Base-by-base conservation (phyloP, 2,888 invertebrate genomes). In the Melanargia galathea region DNA sequence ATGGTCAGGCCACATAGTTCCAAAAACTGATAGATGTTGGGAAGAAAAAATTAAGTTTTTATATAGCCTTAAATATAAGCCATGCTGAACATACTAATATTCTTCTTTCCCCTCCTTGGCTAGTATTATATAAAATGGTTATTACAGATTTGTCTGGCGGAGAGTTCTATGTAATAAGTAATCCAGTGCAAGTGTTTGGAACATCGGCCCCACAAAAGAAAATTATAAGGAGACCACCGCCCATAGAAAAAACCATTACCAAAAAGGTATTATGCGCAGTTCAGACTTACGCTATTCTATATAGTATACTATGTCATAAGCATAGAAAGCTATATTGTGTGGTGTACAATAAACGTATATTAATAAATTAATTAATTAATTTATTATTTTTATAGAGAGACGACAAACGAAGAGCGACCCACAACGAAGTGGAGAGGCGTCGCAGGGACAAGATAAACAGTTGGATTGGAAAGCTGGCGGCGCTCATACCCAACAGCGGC, bases 371-470 rank as follows among this genome's bases (percentile, higher is more conserved):
- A 11, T 33, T 33, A 10, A 33, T 8, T 6, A 2, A 30, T 5
- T 40, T 26, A 45, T 33, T 54, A 58, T 46, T 55, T 49, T 85
- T 82, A 64, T 78, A 95, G 95, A 94, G 97, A 65, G 97, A 98
- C 77, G 97, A 98, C 76, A 94, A 96, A 78, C 92, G 98, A 71
- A 92, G 98, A 80, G 97, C 97, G 2, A 98, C 97, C 20, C 98
- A 98, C 83, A 98, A 98, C 81, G 98, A 98, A 92, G 98, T 99
- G 1, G 98, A 99, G 84, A 93, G 98, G 73, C 92, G 98, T 68
- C 92, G 99, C 51, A 92, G 99, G 73, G 98, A 98, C 80, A 99
- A 98, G 92, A 99, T 99, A 69, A 99, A 99, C 84, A 97, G 95
- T 79, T 99, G 98, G 98, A 99, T 99, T 71, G 95, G 96, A 57